Evolutionary conservation across 2,888 invertebrate genomes (phyloP).

Genomic region (Ephialtes manifestator): DNA sequence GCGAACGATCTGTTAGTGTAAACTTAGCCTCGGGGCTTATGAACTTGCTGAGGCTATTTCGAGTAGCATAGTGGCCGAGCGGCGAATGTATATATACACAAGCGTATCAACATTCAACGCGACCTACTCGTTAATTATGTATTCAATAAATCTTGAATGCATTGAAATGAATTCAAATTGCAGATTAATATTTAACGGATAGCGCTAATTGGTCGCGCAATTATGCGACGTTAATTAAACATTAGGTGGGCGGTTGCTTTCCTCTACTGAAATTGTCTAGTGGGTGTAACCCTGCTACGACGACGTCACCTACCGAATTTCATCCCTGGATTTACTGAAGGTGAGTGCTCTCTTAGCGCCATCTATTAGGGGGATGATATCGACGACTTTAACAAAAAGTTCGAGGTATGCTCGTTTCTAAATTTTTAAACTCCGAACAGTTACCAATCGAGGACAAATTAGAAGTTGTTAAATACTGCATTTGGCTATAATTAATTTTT

Average conservation of each 20-base stretch:
- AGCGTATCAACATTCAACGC: constrained; percentile 73
- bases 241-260: constrained; percentile 75
- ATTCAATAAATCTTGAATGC: constrained; percentile 84
- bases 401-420: not conserved
- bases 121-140: constrained; percentile 81
- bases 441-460: not conserved
- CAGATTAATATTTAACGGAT: constrained; percentile 84
- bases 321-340: not conserved
- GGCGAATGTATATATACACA: constrained; percentile 32
- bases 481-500: not conserved
- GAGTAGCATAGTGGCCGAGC: constrained; percentile 3
- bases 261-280: constrained; percentile 9
- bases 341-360: not conserved
- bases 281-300: constrained; percentile 15
- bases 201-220: constrained; percentile 83
- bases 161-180: constrained; percentile 85
- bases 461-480: not conserved
- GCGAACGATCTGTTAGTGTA: constrained; percentile 30
- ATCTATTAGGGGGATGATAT: constrained; percentile 22
- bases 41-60: constrained; percentile 38
- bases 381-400: not conserved
- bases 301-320: constrained; percentile 72
- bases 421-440: not conserved
- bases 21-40: constrained; percentile 11
- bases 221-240: constrained; percentile 84